Evolutionary conservation across 1,140 invertebrate species (phyloP), one percentile per base, ranked within the genome.

Genomic region (Andrena cerasifolii): DNA sequence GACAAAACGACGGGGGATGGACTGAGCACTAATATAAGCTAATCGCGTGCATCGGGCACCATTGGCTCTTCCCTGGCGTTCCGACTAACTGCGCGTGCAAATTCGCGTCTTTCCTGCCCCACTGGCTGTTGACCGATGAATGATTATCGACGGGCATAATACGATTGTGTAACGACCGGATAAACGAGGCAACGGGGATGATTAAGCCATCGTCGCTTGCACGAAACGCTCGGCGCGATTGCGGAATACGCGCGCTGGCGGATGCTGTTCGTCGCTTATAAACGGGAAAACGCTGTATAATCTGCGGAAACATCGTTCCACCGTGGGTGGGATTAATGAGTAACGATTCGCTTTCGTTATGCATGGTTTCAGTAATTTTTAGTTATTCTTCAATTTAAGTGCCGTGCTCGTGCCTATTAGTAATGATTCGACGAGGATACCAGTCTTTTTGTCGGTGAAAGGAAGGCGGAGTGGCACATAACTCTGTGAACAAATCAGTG

Each of bases 121-220:
- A n/a, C 47, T 28, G 59, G 70, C 59, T 40, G 65, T 58, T 51
- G 65, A 76, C 43, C 51, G 28, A 10, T 31, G 33, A 70, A 43
- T 47, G 72, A 82, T 83, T 78, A 82, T 82, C 51, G 80, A 21
- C 59, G 12, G 33, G 40, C 65, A 24, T 72, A 72, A 82, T 81
- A 59, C 66, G 79, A 83, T 82, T 72, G 73, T 8, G 73, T 72
- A 78, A 83, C 51, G 53, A 53, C 59, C 65, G 80, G 53, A 33
- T 45, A 61, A 81, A 77, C 72, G 80, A 51, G 63, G 62, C n/a
- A 21, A 51, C 47, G n/a, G 18, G 33, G 79, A 49, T 71, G 80
- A 81, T 82, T 66, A 78, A 81, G 65, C 53, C 49, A 59, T 40
- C 18, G 49, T n/a, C 45, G 26, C 28, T 56, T 43, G 21, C 28